Conservation (phyloP, 2,888 invertebrate genomes). For the Diadegma fenestrale region DNA sequence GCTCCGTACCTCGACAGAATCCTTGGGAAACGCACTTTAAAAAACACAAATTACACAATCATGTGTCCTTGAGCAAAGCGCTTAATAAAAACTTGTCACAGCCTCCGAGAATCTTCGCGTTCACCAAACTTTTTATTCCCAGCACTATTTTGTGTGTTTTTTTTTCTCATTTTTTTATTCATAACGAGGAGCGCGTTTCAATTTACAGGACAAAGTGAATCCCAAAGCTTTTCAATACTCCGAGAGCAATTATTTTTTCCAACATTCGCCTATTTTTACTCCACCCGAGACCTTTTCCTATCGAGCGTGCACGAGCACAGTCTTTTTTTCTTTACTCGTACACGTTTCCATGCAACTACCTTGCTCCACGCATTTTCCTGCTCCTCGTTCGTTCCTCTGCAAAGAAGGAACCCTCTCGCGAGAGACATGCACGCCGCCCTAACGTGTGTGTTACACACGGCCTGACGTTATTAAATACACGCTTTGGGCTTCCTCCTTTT, state of each 20-base stretch:
- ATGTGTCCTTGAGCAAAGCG: not conserved
- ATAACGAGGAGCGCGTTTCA: constrained; percentile 2
- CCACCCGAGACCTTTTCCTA: constrained; percentile 23
- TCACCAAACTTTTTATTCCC: not conserved
- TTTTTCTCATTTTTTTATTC: constrained; percentile 1
- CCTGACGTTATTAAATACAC: constrained; percentile 36
- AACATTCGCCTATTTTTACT: constrained; percentile 50
- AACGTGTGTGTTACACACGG: constrained; percentile 21
- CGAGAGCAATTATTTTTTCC: constrained; percentile 4
- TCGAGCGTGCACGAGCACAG: constrained; percentile 20
- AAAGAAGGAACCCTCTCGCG: constrained; percentile 13
- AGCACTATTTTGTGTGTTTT: constrained; percentile 1
- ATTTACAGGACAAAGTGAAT: constrained; percentile 31
- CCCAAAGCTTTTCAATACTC: not conserved
- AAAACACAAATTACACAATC: too few species aligned
- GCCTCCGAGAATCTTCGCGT: not conserved
- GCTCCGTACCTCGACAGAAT: not conserved
- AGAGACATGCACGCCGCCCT: not conserved
- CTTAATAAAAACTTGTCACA: not conserved
- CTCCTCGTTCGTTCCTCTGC: constrained; percentile 11
- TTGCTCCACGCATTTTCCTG: constrained; percentile 41
- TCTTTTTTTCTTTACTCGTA: constrained; percentile 20
- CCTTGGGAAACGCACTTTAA: too few species aligned
- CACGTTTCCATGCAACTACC: constrained; percentile 31
- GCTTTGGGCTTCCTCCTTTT: constrained; percentile 19